Base-by-base conservation (phyloP, 2,113 vertebrate genomes). In the Coryphaenoides rupestris region DNA sequence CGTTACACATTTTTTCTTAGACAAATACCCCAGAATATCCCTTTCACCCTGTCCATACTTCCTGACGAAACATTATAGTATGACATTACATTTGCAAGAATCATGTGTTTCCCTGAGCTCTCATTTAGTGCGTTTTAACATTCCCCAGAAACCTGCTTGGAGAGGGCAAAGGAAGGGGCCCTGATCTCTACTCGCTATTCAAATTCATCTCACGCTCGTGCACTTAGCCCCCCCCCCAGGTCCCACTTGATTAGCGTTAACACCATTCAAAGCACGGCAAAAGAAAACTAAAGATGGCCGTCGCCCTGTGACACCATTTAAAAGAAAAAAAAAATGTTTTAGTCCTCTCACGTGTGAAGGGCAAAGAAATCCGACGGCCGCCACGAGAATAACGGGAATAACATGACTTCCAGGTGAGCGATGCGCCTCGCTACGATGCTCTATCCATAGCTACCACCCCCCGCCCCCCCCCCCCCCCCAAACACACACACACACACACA, bases 211-310 rank as follows among this genome's bases (percentile, higher is more conserved):
- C 80, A 76, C 76, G 77, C 65, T 45, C 46, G 58, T 83, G 72
- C 65, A 69, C 80, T 82, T 63, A 69, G 69, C 71, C 65, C 64
- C 63, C 58, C 65, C 64, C 63, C 58, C 12, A 26, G 15, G 60
- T 74, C 72, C 60, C 60, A 57, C 69, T 77, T 75, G 75, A 86
- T 84, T 86, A 84, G 74, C 78, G 88, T 87, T 77, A 81, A 77
- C 70, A 78, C 57, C 63, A 58, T 82, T 81, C 84, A 78, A 83
- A 76, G 74, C 55, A 58, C 75, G 78, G 59, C 67, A 54, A 73
- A 59, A 59, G 55, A 61, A 21, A 74, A 72, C 49, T 74, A 75
- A 70, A 75, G 23, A 24, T 45, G 67, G 68, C 70, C 70, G 70
- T 26, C 62, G 52, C 76, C 79, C 26, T 7, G 72, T 75, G 74